Evolutionary conservation across 2,888 invertebrate genomes (phyloP).

Genomic region (Liposcelis brunnea): DNA sequence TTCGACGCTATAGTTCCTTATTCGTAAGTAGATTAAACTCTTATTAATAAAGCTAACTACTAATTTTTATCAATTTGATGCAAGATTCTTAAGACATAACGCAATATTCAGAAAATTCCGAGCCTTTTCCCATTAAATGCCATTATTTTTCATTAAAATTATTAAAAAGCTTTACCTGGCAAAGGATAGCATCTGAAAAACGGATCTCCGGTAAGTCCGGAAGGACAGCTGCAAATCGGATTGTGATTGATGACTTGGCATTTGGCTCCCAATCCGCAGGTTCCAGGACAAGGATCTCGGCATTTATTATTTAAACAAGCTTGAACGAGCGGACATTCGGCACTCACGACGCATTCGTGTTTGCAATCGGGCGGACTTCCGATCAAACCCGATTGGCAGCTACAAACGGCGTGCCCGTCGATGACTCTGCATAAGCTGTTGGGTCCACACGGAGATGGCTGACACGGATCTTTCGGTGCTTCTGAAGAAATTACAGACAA

Average conservation of each 20-base stretch:
- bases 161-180: slow-evolving; percentile 1
- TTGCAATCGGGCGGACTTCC: slow-evolving; percentile 53
- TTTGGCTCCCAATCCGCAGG: slow-evolving; percentile 39
- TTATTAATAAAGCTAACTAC: background rate
- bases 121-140: no score
- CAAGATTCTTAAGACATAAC: background rate
- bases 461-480: slow-evolving; percentile 31
- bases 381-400: slow-evolving; percentile 42
- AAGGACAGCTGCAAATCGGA: slow-evolving; percentile 43
- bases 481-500: slow-evolving; percentile 1
- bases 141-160: no score
- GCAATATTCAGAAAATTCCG: no score
- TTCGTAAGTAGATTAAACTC: slow-evolving; percentile 2
- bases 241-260: slow-evolving; percentile 46
- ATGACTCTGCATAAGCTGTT: slow-evolving; percentile 46
- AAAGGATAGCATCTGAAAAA: slow-evolving; percentile 24
- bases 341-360: slow-evolving; percentile 47
- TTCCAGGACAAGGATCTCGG: slow-evolving; percentile 37
- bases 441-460: slow-evolving; percentile 47
- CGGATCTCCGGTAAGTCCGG: slow-evolving; percentile 42
- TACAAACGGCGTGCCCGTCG: slow-evolving; percentile 44
- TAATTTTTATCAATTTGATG: no score
- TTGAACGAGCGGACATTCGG: slow-evolving; percentile 42
- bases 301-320: slow-evolving; percentile 52
- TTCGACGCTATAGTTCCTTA: no score